Conservation (phyloP, 2,797 vertebrate species). For the Amniataba percoides region DNA sequence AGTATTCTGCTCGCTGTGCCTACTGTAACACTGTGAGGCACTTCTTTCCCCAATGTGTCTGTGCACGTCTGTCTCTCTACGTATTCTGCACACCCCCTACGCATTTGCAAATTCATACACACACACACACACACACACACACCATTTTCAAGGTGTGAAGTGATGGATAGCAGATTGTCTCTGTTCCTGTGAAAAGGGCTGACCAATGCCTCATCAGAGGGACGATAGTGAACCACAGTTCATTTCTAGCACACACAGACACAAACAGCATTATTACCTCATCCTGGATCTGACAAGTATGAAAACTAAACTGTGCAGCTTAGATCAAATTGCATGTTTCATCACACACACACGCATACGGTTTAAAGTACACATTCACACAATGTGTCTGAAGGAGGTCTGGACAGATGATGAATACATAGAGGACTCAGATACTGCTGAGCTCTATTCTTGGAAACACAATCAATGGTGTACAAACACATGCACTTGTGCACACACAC, state of each 20-base stretch:
- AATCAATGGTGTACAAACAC: conserved; percentile 61
- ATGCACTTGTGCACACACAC: conserved; percentile 17
- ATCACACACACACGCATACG: conserved; percentile 1
- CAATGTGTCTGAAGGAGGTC: conserved; percentile 41
- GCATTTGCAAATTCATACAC: conserved; percentile 43
- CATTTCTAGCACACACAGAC: not conserved
- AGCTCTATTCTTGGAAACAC: conserved; percentile 64
- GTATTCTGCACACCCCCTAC: conserved; percentile 35
- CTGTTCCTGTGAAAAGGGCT: conserved; percentile 4
- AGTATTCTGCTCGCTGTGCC: conserved; percentile 60
- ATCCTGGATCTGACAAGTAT: not conserved
- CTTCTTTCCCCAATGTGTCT: conserved; percentile 20
- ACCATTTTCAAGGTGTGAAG: conserved; percentile 32
- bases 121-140: conserved; percentile 13
- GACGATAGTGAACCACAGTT: conserved; percentile 18
- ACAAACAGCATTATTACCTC: not conserved
- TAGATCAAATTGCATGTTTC: not conserved
- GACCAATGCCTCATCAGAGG: not conserved
- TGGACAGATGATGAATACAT: conserved; percentile 45
- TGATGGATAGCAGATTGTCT: conserved; percentile 11
- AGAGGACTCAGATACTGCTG: conserved; percentile 36
- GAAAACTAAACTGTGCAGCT: not conserved
- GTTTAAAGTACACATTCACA: conserved; percentile 10
- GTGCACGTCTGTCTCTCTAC: conserved; percentile 13
- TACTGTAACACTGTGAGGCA: conserved; percentile 26